phyloP scores from a whole-genome alignment of 37 sponge, comb jelly and placozoan genomes.

The Cladorhizidae sp. region DNA sequence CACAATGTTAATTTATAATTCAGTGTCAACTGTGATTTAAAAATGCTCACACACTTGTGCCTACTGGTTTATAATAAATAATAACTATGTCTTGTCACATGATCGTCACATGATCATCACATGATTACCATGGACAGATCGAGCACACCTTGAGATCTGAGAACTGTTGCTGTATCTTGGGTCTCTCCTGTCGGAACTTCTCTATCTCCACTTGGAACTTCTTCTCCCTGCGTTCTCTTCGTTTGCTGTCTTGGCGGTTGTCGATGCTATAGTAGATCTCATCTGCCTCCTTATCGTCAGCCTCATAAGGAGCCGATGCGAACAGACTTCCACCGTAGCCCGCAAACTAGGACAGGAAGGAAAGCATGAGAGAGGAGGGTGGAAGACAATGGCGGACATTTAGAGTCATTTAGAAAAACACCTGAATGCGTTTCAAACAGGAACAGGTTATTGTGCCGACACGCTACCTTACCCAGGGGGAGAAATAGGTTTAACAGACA shows the following conservation, averaged over 20 bases:
- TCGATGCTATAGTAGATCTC: slow-evolving; percentile 87
- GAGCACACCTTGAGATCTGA: slow-evolving; percentile 81
- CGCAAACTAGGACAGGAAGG: slow-evolving; percentile 61
- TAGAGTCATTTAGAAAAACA: no score
- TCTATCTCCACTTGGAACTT: slow-evolving; percentile 91
- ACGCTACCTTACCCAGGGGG: no score
- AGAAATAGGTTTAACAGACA: no score
- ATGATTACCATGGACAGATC: not conserved
- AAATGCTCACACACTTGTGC: no score
- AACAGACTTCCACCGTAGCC: slow-evolving; percentile 97
- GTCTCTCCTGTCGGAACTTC: slow-evolving; percentile 91
- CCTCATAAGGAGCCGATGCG: slow-evolving; percentile 91
- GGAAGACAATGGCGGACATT: no score
- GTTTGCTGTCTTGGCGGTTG: slow-evolving; percentile 82
- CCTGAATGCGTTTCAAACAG: no score
- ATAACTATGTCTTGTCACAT: not conserved
- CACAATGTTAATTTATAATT: no score
- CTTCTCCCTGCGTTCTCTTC: slow-evolving; percentile 92
- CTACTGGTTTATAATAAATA: no score
- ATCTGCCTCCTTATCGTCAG: slow-evolving; percentile 97
- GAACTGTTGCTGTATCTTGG: slow-evolving; percentile 99
- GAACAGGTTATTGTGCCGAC: no score
- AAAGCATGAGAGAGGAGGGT: no score
- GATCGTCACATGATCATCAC: slow-evolving; percentile 3
- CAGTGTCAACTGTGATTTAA: no score